Evolutionary conservation across 2,113 vertebrate species (phyloP).

Genomic region (Xenopus borealis): DNA sequence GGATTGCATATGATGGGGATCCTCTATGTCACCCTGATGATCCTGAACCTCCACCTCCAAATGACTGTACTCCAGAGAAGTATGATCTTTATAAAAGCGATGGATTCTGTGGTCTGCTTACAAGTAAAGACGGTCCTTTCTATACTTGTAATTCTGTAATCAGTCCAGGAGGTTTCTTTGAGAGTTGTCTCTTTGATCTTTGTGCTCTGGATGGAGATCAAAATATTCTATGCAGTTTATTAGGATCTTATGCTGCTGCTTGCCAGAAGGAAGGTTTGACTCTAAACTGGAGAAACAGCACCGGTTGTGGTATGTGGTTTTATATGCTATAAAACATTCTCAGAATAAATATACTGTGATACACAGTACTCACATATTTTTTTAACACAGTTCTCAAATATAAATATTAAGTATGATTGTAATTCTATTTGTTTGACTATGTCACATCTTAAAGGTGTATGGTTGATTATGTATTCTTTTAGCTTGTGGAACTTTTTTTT

Average conservation of each 20-base stretch:
- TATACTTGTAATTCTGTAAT: slow-evolving; percentile 57
- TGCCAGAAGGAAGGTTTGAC: slow-evolving; percentile 63
- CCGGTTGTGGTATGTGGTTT: slow-evolving; percentile 65
- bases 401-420: not conserved
- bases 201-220: slow-evolving; percentile 59
- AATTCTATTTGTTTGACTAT: not conserved
- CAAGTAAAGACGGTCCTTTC: slow-evolving; percentile 60
- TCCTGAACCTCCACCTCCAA: slow-evolving; percentile 40
- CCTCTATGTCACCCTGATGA: slow-evolving; percentile 21
- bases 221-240: slow-evolving; percentile 54
- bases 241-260: slow-evolving; percentile 56
- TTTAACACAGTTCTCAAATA: too few relatives aligned
- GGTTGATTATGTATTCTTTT: too few relatives aligned
- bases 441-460: not conserved
- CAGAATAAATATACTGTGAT: too few relatives aligned
- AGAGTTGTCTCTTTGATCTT: slow-evolving; percentile 63
- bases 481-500: too few relatives aligned
- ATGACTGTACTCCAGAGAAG: slow-evolving; percentile 50
- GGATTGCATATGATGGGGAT: slow-evolving; percentile 47
- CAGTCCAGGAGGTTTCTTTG: slow-evolving; percentile 57
- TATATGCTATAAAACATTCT: too few relatives aligned
- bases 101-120: slow-evolving; percentile 61
- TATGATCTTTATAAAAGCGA: slow-evolving; percentile 54
- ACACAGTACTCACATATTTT: too few relatives aligned
- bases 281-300: slow-evolving; percentile 66